Base-by-base conservation (phyloP, 2,888 invertebrate species). In the Iselma pallidipennis region DNA sequence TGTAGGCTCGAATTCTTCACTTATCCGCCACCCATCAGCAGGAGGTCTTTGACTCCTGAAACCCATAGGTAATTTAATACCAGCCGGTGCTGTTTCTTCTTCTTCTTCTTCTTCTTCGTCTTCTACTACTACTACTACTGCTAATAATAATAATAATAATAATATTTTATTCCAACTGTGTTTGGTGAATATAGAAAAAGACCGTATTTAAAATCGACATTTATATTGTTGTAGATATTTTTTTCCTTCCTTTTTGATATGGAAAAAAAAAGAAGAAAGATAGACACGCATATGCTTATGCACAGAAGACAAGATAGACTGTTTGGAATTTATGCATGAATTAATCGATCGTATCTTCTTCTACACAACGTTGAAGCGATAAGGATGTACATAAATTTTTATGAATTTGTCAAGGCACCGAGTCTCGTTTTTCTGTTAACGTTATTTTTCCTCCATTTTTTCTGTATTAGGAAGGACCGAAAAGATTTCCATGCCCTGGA, bases 41-140 rank as follows among this genome's bases (percentile, higher is more conserved):
- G 69, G 70, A 69, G 72, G 72, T 72, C 72, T 62, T 69, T 70
- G 72, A 72, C 72, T 69, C 59, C 68, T 67, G 65, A 68, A 72
- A 70, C 71, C 69, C 53, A 37, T 37, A 16, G 37, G 57, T 63
- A 59, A 59, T 59, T 63, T 63, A 63, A 63, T 58, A 49, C 59
- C 49, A 55, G 59, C 12, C 50, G 16, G 37, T 37, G 37, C 12
- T 49, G 23, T n/a, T 28, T 23, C 49, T 16, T 37, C 37, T 37
- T 37, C 37, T 37, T 37, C 37, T 16, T 16, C 37, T 14, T 16
- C 37, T 16, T 37, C 37, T 37, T 37, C 16, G 16, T 37, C 37
- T 9, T 37, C 37, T 37, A 2, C 16, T 16, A 37, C 37, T 16
- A 37, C 37, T 6, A n/a, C n/a, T n/a, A n/a, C n/a, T n/a, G n/a